phyloP scores from a whole-genome alignment of 2,888 invertebrate species.

The Carterocephalus palaemon region DNA sequence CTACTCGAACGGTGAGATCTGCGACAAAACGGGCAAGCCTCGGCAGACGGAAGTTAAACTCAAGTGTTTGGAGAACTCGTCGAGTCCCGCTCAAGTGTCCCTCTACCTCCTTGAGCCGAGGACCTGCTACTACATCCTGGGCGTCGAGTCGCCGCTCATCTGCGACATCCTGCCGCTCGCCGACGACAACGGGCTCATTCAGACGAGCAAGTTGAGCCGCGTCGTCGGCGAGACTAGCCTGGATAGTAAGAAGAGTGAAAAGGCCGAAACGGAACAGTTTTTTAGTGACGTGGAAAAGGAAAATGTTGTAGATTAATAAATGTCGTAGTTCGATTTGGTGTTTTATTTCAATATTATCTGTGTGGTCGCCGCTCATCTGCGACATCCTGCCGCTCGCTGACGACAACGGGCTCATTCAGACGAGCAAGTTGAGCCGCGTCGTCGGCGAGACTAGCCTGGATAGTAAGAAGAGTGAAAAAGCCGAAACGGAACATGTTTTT shows the following conservation, averaged over 20 bases:
- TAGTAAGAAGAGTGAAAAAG: slow-evolving; percentile 23
- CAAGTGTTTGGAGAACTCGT: slow-evolving; percentile 85
- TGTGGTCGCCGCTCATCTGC: slow-evolving; percentile 89
- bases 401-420: slow-evolving; percentile 83
- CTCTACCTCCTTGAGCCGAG: slow-evolving; percentile 94
- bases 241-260: slow-evolving; percentile 19
- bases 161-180: slow-evolving; percentile 90
- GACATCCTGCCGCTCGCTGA: slow-evolving; percentile 89
- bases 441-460: background rate
- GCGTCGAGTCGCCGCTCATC: slow-evolving; percentile 95
- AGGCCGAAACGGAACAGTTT: slow-evolving; percentile 31
- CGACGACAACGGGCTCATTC: slow-evolving; percentile 86
- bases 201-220: slow-evolving; percentile 38
- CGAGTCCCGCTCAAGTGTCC: slow-evolving; percentile 89
- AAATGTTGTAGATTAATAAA: slow-evolving; percentile 31
- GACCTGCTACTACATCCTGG: slow-evolving; percentile 95
- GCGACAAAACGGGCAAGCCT: slow-evolving; percentile 88
- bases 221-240: background rate
- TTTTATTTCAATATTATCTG: background rate
- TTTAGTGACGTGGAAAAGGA: slow-evolving; percentile 16
- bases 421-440: slow-evolving; percentile 35
- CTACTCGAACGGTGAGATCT: slow-evolving; percentile 91
- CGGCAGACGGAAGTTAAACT: slow-evolving; percentile 92
- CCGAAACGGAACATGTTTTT: slow-evolving; percentile 31
- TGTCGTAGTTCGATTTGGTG: background rate